These are phyloP conservation scores for Pollimyrus isidori DNA, from an alignment of 2,113 vertebrate genomes.

Conservation along the genomic window DNA sequence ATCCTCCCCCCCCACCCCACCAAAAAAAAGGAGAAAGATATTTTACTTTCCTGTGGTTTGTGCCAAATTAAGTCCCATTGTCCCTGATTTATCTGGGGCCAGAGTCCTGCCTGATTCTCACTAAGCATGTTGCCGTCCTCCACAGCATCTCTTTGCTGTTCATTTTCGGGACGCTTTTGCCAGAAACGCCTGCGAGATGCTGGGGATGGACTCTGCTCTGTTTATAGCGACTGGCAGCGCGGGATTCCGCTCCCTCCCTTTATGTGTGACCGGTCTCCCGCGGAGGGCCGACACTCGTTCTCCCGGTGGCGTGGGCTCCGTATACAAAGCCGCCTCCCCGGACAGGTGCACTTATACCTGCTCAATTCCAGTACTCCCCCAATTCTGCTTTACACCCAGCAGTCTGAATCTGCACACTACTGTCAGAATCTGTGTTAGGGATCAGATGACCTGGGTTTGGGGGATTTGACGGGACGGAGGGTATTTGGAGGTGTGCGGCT, in stretches of 20 bases:
- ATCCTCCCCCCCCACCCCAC: background rate
- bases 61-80: background rate
- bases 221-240: background rate
- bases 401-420: background rate
- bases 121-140: background rate
- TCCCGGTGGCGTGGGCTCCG: too few species aligned
- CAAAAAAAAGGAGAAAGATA: background rate
- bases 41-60: background rate
- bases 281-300: background rate
- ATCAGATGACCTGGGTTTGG: background rate
- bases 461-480: background rate
- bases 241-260: background rate
- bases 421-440: background rate
- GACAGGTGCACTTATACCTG: background rate
- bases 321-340: background rate
- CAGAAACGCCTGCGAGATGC: background rate
- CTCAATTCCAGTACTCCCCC: background rate
- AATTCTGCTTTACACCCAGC: background rate
- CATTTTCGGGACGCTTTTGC: background rate
- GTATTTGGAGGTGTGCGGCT: background rate
- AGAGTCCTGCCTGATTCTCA: background rate
- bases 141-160: background rate
- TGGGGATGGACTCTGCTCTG: background rate
- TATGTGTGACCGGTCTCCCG: too few species aligned
- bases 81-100: background rate